A percentile compares a stretch with the other conserved stretches of the same genome.
Evolutionary conservation across 2,113 vertebrate genomes (phyloP).

Genomic region (Merops nubicus): DNA sequence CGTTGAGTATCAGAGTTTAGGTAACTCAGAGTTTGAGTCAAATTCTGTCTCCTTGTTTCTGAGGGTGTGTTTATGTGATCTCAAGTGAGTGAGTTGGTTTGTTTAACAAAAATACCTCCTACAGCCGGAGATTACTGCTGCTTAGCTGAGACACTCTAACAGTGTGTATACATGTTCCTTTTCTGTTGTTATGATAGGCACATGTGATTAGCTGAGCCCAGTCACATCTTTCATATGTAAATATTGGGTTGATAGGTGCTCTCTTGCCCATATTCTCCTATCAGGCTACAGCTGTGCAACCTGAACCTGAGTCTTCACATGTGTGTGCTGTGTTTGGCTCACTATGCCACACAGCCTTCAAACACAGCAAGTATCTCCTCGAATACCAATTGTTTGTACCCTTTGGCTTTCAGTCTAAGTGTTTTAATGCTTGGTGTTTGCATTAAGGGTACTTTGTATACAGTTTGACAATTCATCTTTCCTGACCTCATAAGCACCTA

Average conservation of each 20-base stretch:
- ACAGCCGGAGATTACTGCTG: neutral
- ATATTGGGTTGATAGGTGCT: neutral
- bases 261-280: neutral
- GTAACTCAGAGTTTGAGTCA: neutral
- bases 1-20: fast-evolving
- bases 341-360: neutral
- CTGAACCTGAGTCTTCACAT: neutral
- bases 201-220: neutral
- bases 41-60: neutral
- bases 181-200: neutral
- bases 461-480: neutral
- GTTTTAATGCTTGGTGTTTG: neutral
- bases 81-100: neutral
- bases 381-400: neutral
- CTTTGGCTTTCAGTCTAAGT: neutral
- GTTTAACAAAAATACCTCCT: constrained; percentile 14
- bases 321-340: neutral
- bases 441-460: neutral
- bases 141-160: neutral
- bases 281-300: fast-evolving
- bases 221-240: neutral
- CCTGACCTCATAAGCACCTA: neutral
- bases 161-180: neutral
- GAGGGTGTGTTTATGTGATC: neutral
- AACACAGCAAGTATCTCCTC: neutral